Evolutionary conservation across 2,888 invertebrate species (phyloP).

Genomic region (Ophion ellenae): DNA sequence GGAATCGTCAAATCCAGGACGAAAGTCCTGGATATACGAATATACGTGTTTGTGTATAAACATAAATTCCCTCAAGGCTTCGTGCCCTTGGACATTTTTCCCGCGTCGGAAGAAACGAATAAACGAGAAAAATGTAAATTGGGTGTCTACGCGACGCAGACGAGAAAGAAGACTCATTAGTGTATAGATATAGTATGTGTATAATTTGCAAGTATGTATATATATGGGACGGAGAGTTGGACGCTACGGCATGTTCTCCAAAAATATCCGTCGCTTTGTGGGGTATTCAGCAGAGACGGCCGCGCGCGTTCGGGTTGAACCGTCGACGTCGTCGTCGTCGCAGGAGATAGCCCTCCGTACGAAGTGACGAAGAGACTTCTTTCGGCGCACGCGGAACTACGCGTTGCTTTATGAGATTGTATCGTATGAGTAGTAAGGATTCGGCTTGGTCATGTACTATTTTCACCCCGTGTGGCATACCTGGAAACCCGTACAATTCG

Average conservation of each 20-base stretch:
- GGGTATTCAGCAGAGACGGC: conserved; percentile 41
- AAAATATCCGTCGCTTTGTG: conserved; percentile 64
- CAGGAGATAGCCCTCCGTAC: conserved; percentile 19
- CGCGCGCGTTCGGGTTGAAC: conserved; percentile 33
- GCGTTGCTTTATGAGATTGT: conserved; percentile 22
- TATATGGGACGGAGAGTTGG: conserved; percentile 3
- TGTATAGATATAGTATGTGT: background rate
- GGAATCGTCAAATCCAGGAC: no score
- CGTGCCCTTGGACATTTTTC: conserved; percentile 55
- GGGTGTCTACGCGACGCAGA: background rate
- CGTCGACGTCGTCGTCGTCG: conserved; percentile 46
- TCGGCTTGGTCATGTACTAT: conserved; percentile 39
- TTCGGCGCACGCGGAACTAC: conserved; percentile 58
- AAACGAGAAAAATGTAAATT: conserved; percentile 32
- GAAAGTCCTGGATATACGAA: no score
- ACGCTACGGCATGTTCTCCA: conserved; percentile 51
- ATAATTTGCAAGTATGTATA: conserved; percentile 13
- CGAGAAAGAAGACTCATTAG: conserved; percentile 29
- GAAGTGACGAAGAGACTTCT: conserved; percentile 29
- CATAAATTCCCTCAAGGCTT: conserved; percentile 32
- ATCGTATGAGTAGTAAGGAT: background rate
- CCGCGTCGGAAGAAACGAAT: conserved; percentile 38
- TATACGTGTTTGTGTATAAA: background rate
- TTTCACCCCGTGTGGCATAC: conserved; percentile 38
- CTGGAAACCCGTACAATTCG: conserved; percentile 22